Conservation (phyloP, 2,888 invertebrate genomes). For the Drosophila kanekoi region DNA sequence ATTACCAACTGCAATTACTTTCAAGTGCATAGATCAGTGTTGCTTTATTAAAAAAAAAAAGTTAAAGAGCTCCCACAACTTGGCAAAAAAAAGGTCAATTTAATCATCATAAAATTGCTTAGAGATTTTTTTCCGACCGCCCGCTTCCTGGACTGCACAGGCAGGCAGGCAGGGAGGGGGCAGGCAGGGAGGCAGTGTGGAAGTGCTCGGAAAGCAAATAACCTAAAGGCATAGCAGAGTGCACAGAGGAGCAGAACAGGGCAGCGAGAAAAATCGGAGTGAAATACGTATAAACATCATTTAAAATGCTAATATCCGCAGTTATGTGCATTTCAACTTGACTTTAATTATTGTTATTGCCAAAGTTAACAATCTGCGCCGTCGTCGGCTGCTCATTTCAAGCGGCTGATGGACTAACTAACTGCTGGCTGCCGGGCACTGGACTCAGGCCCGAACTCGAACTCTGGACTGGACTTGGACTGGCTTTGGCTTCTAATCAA, state of each 20-base stretch:
- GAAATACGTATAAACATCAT: conserved; percentile 75
- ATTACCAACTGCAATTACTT: conserved; percentile 62
- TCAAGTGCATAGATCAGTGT: conserved; percentile 68
- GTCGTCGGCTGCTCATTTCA: conserved; percentile 61
- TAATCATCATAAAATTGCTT: conserved; percentile 80
- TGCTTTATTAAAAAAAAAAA: conserved; percentile 52
- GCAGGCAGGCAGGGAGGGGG: too few relatives aligned
- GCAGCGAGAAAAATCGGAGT: conserved; percentile 19
- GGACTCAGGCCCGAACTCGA: conserved; percentile 9
- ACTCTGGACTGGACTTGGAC: conserved; percentile 1
- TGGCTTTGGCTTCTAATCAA: conserved; percentile 67
- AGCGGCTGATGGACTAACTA: conserved; percentile 68
- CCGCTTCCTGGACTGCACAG: background rate
- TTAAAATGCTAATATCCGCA: conserved; percentile 83
- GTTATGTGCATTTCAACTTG: conserved; percentile 83
- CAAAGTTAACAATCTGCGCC: conserved; percentile 82
- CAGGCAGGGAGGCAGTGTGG: conserved; percentile 38
- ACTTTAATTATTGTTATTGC: conserved; percentile 84
- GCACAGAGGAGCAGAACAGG: background rate
- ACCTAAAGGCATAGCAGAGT: conserved; percentile 41
- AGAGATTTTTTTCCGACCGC: conserved; percentile 42
- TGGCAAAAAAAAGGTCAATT: conserved; percentile 74
- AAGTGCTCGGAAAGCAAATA: conserved; percentile 63
- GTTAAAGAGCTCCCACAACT: conserved; percentile 28
- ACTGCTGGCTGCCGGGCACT: conserved; percentile 51